Percentiles rank a stretch among this genome's conserved stretches.
These are phyloP conservation scores for Thera britannica DNA, from an alignment of 2,888 invertebrate species.

Conservation along the genomic window DNA sequence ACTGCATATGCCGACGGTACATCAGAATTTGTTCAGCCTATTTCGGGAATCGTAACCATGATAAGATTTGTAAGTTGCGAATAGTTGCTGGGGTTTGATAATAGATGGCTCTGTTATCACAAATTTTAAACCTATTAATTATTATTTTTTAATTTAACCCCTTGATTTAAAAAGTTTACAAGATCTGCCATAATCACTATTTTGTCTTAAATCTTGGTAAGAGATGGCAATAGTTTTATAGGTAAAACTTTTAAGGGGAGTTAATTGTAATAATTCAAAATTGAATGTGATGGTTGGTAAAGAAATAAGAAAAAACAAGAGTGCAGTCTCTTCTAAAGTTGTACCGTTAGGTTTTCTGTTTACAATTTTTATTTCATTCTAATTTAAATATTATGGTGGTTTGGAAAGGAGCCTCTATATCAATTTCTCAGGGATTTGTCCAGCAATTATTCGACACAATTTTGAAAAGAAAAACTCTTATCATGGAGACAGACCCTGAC, in stretches of 20 bases:
- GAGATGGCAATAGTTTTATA: not conserved
- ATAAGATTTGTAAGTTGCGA: slow-evolving; percentile 25
- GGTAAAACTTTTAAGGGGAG: too few relatives aligned
- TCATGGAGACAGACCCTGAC: slow-evolving; percentile 32
- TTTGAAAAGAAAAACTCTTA: slow-evolving; percentile 17
- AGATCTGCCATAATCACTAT: not conserved
- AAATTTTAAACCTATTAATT: too few relatives aligned
- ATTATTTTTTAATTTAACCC: too few relatives aligned
- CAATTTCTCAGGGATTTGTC: not conserved
- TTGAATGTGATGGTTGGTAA: too few relatives aligned
- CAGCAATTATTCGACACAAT: slow-evolving; percentile 21
- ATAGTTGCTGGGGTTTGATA: slow-evolving; percentile 20
- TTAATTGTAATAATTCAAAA: too few relatives aligned
- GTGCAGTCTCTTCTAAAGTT: too few relatives aligned
- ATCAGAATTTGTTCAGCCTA: slow-evolving; percentile 39
- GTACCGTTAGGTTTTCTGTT: too few relatives aligned
- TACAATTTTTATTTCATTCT: too few relatives aligned
- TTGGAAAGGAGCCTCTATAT: too few relatives aligned
- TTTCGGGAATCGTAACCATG: slow-evolving; percentile 35
- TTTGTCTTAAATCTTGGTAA: not conserved
- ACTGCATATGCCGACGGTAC: slow-evolving; percentile 38
- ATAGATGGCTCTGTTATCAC: slow-evolving; percentile 6
- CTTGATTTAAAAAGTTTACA: not conserved
- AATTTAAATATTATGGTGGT: too few relatives aligned
- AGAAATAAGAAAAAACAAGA: too few relatives aligned